Evolutionary conservation across 2,797 vertebrate genomes (phyloP), one percentile per base, ranked within the genome.

Genomic region (Argyrosomus regius): DNA sequence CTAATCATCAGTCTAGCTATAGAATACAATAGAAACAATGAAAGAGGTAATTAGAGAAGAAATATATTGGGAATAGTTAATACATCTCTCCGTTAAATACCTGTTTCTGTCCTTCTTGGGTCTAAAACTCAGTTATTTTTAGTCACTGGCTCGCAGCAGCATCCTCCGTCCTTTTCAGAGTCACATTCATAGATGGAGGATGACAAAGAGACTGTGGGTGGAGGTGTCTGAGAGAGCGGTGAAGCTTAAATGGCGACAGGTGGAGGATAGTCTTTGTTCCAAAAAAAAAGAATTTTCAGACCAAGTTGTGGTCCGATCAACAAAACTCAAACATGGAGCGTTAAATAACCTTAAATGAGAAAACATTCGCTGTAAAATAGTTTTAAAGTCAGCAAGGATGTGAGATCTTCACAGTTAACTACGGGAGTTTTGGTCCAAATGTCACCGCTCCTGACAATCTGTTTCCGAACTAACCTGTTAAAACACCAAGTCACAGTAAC

Each of bases 191-290:
- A 69, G 65, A 46, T 1, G 24, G 72, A 67, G 1, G 28, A 39
- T 57, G 54, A 76, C 49, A 59, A 43, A 43, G 60, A 67, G 35
- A 4, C 24, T 0, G 70, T 70, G 64, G 76, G 72, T 31, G 72
- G 62, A 72, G 57, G 72, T 22, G 60, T 39, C 41, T 46, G 58
- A 58, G 48, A n/a, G 61, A 65, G 56, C 1, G 5, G 26, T 0
- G n/a, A n/a, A 18, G 60, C 26, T 61, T 49, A 62, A 50, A 57
- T 24, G 57, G 43, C 18, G 48, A 43, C 53, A 57, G 56, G 66
- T 62, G 35, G 61, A 5, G 58, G 39, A 22, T 26, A 43, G 20
- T 64, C 62, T 66, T 66, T 61, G 14, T 61, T 61, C 28, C 52
- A 17, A 35, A 59, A 54, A 0, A 0, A 0, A 31, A 31, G 31